phyloP scores from a whole-genome alignment of 2,113 vertebrate species.

The Oreocharis arfaki region DNA sequence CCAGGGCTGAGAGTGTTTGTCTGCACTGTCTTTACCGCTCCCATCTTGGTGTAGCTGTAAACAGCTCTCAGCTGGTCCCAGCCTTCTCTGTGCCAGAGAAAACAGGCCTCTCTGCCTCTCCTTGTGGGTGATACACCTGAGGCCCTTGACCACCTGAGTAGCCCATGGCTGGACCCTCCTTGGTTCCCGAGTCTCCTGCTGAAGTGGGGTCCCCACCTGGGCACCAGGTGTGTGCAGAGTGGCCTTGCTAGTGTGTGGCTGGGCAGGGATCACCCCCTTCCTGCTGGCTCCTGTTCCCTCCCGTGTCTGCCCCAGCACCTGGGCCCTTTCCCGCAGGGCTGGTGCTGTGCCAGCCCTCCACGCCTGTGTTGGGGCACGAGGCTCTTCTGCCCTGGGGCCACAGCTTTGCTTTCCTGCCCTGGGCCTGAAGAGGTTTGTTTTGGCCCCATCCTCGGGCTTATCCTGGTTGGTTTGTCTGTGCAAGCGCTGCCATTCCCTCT shows the following conservation, averaged over 20 bases:
- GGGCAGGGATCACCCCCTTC: not conserved
- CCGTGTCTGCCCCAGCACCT: not conserved
- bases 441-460: not conserved
- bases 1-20: not conserved
- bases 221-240: not conserved
- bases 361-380: not conserved
- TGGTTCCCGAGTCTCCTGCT: not conserved
- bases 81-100: not conserved
- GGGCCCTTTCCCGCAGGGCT: not conserved
- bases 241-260: not conserved
- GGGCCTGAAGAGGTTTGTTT: not conserved
- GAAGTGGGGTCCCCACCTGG: not conserved
- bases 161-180: not conserved
- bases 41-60: not conserved
- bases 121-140: not conserved
- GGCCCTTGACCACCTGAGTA: not conserved
- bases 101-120: not conserved
- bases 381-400: not conserved
- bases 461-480: not conserved
- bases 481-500: not conserved
- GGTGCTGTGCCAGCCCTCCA: not conserved
- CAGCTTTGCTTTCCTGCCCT: not conserved
- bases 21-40: not conserved
- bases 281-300: rapidly evolving
- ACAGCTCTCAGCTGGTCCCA: not conserved